These are phyloP conservation scores for Drosophila neonasuta DNA, from an alignment of 2,888 invertebrate species.

Conservation along the genomic window DNA sequence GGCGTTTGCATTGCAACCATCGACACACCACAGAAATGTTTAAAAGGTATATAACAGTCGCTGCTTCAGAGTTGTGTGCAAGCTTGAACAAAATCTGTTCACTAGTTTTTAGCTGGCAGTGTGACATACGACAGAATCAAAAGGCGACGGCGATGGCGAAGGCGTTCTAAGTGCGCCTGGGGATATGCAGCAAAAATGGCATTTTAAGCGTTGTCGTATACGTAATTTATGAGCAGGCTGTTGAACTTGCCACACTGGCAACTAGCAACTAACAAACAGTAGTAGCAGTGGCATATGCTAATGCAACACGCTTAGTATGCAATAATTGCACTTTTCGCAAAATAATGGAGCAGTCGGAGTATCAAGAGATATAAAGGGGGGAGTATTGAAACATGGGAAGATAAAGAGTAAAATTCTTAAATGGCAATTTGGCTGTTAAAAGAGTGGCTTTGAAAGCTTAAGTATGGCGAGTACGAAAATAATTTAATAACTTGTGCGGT, in stretches of 20 bases:
- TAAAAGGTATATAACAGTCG: constrained; percentile 14
- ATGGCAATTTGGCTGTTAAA: constrained; percentile 27
- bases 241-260: constrained; percentile 29
- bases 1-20: constrained; percentile 16
- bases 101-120: constrained; percentile 21
- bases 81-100: constrained; percentile 1
- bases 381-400: not conserved
- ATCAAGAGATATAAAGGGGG: not conserved
- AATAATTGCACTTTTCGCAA: constrained; percentile 60
- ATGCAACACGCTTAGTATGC: constrained; percentile 56
- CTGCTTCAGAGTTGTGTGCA: not conserved
- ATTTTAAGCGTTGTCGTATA: constrained; percentile 48
- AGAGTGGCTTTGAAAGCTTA: constrained; percentile 32
- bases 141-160: constrained; percentile 40
- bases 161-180: constrained; percentile 59
- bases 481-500: constrained; percentile 54
- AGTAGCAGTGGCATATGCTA: constrained; percentile 42
- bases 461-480: constrained; percentile 30
- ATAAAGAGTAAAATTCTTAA: constrained; percentile 14
- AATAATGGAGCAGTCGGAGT: constrained; percentile 2
- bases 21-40: too few relatives aligned
- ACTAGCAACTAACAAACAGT: too few relatives aligned
- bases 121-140: constrained; percentile 42
- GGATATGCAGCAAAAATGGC: constrained; percentile 73
- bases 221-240: constrained; percentile 52